phyloP scores from a whole-genome alignment of 1,140 invertebrate species.

The Orussus abietinus region DNA sequence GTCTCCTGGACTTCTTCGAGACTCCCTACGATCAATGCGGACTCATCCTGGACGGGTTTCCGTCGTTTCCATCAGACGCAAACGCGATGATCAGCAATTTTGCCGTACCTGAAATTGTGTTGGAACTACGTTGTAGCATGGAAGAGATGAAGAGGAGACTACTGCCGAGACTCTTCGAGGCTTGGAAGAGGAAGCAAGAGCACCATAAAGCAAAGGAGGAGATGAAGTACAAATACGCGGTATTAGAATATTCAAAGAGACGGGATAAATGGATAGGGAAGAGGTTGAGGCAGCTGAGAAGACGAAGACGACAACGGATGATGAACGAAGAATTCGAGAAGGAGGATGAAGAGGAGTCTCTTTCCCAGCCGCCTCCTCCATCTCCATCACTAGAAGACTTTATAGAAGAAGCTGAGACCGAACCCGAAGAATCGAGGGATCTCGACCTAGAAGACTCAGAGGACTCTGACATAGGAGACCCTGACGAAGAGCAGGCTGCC shows the following conservation, averaged over 20 bases:
- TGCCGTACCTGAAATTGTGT: conserved; percentile 56
- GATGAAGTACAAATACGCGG: conserved; percentile 3
- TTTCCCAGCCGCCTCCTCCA: not conserved
- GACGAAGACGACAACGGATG: conserved; percentile 15
- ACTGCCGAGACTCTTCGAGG: conserved; percentile 29
- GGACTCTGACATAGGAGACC: not conserved
- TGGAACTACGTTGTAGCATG: conserved; percentile 45
- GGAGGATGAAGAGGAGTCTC: conserved; percentile 5
- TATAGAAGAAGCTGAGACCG: conserved; percentile 14
- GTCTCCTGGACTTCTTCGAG: conserved; percentile 48
- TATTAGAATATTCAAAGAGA: conserved; percentile 25
- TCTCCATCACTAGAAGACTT: not conserved
- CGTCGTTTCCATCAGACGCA: conserved; percentile 50
- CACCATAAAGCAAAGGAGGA: conserved; percentile 34
- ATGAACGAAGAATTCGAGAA: conserved; percentile 10
- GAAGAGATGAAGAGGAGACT: conserved; percentile 41
- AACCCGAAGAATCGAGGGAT: conserved; percentile 25
- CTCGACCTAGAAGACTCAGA: conserved; percentile 13
- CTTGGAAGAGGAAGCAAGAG: conserved; percentile 37
- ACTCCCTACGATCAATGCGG: conserved; percentile 46
- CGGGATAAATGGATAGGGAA: conserved; percentile 24
- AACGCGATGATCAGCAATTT: conserved; percentile 48
- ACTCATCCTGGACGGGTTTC: conserved; percentile 58
- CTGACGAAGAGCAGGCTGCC: not conserved
- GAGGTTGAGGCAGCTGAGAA: conserved; percentile 21